A percentile compares a stretch with the other conserved stretches of the same genome.
These are phyloP conservation scores for Philereme vetulata DNA, from an alignment of 2,888 invertebrate species.

Conservation along the genomic window DNA sequence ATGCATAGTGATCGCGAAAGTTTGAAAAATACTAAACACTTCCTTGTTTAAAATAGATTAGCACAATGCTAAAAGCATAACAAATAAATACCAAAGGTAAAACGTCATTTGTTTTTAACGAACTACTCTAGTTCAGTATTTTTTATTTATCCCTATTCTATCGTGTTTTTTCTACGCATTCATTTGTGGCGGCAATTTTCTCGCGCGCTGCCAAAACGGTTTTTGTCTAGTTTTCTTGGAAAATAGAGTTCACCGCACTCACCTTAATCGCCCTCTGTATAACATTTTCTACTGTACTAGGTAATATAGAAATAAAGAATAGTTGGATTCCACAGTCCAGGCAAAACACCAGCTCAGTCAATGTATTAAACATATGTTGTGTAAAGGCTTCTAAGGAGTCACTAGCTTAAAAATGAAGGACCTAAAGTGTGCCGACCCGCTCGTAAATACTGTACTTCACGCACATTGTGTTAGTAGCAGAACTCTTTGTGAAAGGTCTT, in stretches of 20 bases:
- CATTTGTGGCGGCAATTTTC: constrained; percentile 45
- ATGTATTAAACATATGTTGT: too few species aligned
- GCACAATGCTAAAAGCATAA: too few species aligned
- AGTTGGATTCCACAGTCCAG: constrained; percentile 13
- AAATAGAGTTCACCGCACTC: constrained; percentile 62
- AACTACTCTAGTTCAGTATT: constrained; percentile 2
- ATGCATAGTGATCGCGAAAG: too few species aligned
- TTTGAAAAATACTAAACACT: background rate
- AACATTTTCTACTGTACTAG: constrained; percentile 50
- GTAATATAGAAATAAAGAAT: constrained; percentile 31
- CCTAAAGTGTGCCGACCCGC: too few species aligned
- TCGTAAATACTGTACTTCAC: too few species aligned
- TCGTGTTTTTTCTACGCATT: constrained; percentile 17
- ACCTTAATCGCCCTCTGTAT: constrained; percentile 61
- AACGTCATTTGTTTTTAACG: too few species aligned
- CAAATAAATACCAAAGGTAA: too few species aligned
- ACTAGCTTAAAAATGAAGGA: too few species aligned
- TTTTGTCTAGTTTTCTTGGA: constrained; percentile 68
- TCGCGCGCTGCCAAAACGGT: constrained; percentile 70
- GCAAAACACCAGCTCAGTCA: background rate
- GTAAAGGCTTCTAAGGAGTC: too few species aligned
- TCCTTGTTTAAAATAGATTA: constrained; percentile 7
- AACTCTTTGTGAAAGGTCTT: too few species aligned
- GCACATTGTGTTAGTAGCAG: too few species aligned
- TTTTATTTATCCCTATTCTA: constrained; percentile 12